phyloP scores from a whole-genome alignment of 2,113 vertebrate species.

The Conger conger region DNA sequence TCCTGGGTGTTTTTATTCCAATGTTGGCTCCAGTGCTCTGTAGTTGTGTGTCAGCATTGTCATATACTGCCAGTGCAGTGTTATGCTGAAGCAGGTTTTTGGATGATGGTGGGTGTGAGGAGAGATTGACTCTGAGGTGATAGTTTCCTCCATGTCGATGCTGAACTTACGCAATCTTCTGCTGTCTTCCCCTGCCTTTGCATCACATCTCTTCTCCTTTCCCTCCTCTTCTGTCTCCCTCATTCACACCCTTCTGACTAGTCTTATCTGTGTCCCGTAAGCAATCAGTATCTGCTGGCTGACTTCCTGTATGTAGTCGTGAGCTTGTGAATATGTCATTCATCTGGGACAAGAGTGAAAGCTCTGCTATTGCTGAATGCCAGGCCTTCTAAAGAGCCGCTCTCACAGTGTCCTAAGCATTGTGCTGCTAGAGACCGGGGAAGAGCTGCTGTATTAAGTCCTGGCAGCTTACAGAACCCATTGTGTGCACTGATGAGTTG shows the following conservation, averaged over 20 bases:
- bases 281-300: not conserved
- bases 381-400: not conserved
- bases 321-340: not conserved
- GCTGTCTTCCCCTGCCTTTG: no score
- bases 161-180: not conserved
- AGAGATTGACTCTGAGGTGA: not conserved
- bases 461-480: not conserved
- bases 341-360: not conserved
- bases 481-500: not conserved
- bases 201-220: not conserved
- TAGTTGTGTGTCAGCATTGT: no score
- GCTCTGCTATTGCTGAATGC: not conserved
- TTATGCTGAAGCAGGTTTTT: no score
- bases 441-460: not conserved
- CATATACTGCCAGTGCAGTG: no score
- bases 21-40: not conserved
- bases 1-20: not conserved
- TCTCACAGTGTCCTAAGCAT: not conserved
- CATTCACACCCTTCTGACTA: not conserved
- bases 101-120: not conserved
- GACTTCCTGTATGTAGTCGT: not conserved
- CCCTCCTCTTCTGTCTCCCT: not conserved
- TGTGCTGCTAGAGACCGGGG: not conserved
- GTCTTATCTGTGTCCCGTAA: conserved; percentile 16
- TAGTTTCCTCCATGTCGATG: not conserved